These are phyloP conservation scores for Stomatorhinus walkeri DNA, from an alignment of 2,797 vertebrate genomes.

Conservation along the genomic window DNA sequence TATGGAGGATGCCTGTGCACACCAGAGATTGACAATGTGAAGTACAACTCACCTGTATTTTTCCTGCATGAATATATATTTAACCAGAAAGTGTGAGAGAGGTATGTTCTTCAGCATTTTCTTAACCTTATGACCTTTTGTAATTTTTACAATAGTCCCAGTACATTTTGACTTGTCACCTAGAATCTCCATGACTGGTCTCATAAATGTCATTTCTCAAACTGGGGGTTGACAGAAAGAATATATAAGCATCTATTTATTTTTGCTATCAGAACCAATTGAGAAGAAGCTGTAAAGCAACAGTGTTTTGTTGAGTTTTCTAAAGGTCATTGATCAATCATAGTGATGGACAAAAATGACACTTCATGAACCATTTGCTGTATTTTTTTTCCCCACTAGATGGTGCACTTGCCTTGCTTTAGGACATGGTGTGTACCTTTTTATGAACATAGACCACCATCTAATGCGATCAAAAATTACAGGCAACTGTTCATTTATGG, in stretches of 20 bases:
- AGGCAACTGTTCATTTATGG: not conserved
- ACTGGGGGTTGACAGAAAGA: not conserved
- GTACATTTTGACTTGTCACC: not conserved
- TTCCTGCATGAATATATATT: not conserved
- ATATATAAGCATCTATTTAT: not conserved
- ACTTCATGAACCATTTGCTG: not conserved
- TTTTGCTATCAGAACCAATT: not conserved
- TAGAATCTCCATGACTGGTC: not conserved
- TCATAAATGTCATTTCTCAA: not conserved
- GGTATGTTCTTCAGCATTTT: not conserved
- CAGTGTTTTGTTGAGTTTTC: not conserved
- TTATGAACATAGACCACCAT: not conserved
- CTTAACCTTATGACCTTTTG: not conserved
- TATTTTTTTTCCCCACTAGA: not conserved
- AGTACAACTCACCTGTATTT: not conserved
- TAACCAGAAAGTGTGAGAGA: not conserved
- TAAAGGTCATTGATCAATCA: not conserved
- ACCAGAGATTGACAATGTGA: not conserved
- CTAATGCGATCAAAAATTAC: not conserved
- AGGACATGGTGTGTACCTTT: not conserved
- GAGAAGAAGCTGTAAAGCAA: not conserved
- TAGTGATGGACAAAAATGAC: not conserved
- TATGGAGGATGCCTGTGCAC: slow-evolving; percentile 22
- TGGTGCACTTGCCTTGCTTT: not conserved
- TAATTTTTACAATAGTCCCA: not conserved